Evolutionary conservation across 2,888 invertebrate genomes (phyloP).

Genomic region (Ypsolopha sequella): DNA sequence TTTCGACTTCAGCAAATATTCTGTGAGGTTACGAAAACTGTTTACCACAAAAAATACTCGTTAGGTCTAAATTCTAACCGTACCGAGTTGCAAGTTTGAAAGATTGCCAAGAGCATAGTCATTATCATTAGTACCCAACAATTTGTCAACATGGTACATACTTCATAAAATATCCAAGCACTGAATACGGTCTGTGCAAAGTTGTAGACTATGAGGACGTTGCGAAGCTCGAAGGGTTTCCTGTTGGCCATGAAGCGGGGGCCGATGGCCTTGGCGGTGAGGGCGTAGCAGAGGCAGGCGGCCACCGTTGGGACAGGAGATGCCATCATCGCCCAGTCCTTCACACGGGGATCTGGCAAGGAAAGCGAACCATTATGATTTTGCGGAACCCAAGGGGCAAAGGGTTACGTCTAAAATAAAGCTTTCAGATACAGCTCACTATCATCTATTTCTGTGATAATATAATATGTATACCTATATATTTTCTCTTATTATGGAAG

Average conservation of each 20-base stretch:
- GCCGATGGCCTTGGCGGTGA: conserved; percentile 84
- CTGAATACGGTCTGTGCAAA: conserved; percentile 91
- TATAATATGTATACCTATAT: too few species aligned
- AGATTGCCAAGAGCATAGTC: neutral
- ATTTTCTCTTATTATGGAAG: too few species aligned
- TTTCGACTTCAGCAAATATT: too few species aligned
- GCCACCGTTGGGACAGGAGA: conserved; percentile 88
- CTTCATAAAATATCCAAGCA: conserved; percentile 93
- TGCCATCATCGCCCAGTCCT: conserved; percentile 90
- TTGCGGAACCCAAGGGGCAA: too few species aligned
- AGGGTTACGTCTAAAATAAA: too few species aligned
- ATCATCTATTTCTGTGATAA: too few species aligned
- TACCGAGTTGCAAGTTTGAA: neutral
- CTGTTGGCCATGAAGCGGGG: conserved; percentile 91
- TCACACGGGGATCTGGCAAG: conserved; percentile 85
- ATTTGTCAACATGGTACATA: conserved; percentile 29
- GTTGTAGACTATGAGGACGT: conserved; percentile 87
- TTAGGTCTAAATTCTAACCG: too few species aligned
- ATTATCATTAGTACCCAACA: neutral
- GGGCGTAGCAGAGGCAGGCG: conserved; percentile 87
- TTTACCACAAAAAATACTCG: too few species aligned
- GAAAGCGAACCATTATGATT: too few species aligned
- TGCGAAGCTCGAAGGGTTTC: conserved; percentile 86
- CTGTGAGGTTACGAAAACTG: too few species aligned
- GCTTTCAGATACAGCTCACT: too few species aligned